Conservation (phyloP, 2,113 vertebrate species). For the Platanista minor region DNA sequence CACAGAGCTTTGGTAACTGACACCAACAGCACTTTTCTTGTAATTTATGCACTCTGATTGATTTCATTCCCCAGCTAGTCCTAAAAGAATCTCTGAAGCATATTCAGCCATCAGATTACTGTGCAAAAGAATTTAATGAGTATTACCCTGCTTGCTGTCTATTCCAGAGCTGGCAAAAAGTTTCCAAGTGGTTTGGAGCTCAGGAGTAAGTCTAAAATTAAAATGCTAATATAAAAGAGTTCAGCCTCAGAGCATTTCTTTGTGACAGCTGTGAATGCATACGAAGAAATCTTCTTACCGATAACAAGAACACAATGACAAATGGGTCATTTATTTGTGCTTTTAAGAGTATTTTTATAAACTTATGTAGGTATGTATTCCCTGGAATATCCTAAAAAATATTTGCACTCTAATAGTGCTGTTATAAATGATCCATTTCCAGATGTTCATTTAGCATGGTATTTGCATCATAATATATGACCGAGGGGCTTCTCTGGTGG, state of each 20-base stretch:
- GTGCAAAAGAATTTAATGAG: slow-evolving; percentile 76
- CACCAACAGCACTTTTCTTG: slow-evolving; percentile 78
- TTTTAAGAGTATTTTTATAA: slow-evolving; percentile 15
- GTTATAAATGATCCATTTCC: neutral
- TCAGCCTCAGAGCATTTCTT: slow-evolving; percentile 21
- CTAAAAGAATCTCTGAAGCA: slow-evolving; percentile 75
- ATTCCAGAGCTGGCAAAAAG: slow-evolving; percentile 63
- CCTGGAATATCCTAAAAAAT: neutral
- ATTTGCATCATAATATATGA: neutral
- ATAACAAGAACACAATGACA: neutral
- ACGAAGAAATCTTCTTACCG: neutral
- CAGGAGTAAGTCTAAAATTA: slow-evolving; percentile 70
- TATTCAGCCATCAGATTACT: slow-evolving; percentile 76
- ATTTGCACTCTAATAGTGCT: neutral
- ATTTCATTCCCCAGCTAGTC: slow-evolving; percentile 78
- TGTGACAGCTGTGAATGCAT: slow-evolving; percentile 1
- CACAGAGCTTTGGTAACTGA: slow-evolving; percentile 81
- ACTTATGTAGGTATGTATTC: neutral
- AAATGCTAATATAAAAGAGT: slow-evolving; percentile 50
- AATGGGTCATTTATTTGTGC: slow-evolving; percentile 2
- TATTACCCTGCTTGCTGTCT: slow-evolving; percentile 61
- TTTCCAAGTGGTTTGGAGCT: slow-evolving; percentile 32
- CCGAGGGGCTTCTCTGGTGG: too few species aligned
- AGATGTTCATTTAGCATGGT: neutral
- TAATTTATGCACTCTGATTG: slow-evolving; percentile 78